Evolutionary conservation across 2,888 invertebrate genomes (phyloP).

Genomic region (Agriopis leucophaearia): DNA sequence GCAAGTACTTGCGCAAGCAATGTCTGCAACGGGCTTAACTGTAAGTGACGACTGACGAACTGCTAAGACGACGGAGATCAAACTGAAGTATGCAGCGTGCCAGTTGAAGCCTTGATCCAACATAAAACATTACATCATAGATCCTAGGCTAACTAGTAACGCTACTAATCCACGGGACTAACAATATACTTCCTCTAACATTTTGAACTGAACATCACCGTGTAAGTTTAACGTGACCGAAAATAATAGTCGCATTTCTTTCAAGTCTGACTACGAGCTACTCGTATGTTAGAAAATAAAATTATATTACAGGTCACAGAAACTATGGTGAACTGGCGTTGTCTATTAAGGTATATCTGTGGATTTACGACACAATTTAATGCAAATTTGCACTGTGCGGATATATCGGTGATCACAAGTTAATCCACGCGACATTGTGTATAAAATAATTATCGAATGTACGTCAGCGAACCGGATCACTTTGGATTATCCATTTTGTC

Average conservation of each 20-base stretch:
- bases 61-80: no score
- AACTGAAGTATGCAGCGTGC: no score
- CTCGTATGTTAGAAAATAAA: constrained; percentile 13
- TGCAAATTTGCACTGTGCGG: background rate
- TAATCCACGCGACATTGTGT: background rate
- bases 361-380: background rate
- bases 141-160: constrained; percentile 57
- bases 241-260: constrained; percentile 53
- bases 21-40: no score
- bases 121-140: no score
- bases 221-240: constrained; percentile 62
- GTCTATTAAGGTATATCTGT: no score
- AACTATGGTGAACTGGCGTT: no score
- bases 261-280: constrained; percentile 43
- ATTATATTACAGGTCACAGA: no score
- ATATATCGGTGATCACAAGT: background rate
- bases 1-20: no score
- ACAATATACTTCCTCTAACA: constrained; percentile 54
- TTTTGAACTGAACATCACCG: constrained; percentile 79
- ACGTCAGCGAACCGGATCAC: constrained; percentile 3
- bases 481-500: constrained; percentile 1
- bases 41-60: no score
- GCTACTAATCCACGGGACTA: constrained; percentile 57
- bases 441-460: constrained; percentile 4
- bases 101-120: no score